Base-by-base conservation (phyloP, 1,140 invertebrate genomes). In the Drosophila pseudoananassae region DNA sequence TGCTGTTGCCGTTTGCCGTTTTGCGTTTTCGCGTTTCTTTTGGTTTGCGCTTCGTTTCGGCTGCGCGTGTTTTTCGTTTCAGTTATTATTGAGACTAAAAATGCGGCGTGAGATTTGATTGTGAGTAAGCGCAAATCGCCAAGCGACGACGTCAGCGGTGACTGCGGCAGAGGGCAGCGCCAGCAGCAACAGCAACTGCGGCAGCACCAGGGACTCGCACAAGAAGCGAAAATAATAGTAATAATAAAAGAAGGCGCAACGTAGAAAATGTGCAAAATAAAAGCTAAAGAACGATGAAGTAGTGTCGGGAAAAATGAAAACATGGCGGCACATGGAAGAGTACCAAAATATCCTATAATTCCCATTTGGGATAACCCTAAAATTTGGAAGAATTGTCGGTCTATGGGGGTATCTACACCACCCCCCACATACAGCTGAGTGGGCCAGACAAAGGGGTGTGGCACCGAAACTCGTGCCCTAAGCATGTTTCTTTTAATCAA, bases 11-110 rank as follows among this genome's bases (percentile, higher is more conserved):
- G n/a, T n/a, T n/a, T 47, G 51, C 31, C 31, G 57, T 57, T 56
- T 57, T 29, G 46, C 29, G 38, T 65, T 75, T 61, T 50, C 36
- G 59, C 52, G 52, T 68, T 45, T 58, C 43, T 38, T 76, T 76
- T 69, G 73, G 43, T 70, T 76, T 69, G 73, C 72, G 73, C 82
- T 85, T 87, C 82, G 82, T 76, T 85, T 85, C 58, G 73, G 80
- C 76, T 79, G 87, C 81, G 82, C 83, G 82, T 78, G 70, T 87
- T 87, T 78, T 81, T 85, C 75, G 81, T 83, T 87, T 88, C 88
- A 90, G 83, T 90, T 90, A 90, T 90, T 90, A 88, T 90, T 90
- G 88, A 90, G 88, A 90, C 88, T 90, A 90, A 90, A 90, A 88
- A 90, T 88, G 84, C 83, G 88, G 79, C 84, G 88, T 90, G 88